Evolutionary conservation across 2,797 vertebrate genomes (phyloP), one percentile per base, ranked within the genome.

Genomic region (Sebastes trivittatus): DNA sequence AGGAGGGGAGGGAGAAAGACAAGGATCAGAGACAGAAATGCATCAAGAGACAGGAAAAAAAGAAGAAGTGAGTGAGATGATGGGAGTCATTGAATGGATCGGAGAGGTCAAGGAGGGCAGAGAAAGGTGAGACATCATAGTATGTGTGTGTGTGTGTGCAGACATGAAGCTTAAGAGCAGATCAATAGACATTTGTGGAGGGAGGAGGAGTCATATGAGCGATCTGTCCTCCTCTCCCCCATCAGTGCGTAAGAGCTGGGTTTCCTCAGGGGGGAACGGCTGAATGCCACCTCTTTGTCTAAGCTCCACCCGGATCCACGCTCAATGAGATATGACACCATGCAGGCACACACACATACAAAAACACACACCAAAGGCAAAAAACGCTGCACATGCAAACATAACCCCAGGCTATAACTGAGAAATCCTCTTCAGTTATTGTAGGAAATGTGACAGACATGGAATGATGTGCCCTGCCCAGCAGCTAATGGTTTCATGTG

Each of bases 251-350:
- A 68, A 70, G 77, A 86, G 80, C 72, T 75, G 55, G 23, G 70
- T 62, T 71, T 81, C 82, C 78, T 86, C 63, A n/a, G 71, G 77
- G 69, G 65, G 63, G 11, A 14, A 23, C 5, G 59, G 52, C 65
- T 86, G 69, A 89, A 88, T 84, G 83, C 69, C 18, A 89, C 69
- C 62, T 88, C 87, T 91, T 91, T 90, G 89, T 92, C 63, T 87
- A 54, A 75, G 58, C 49, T 69, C 67, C 66, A 78, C 66, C 62
- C 59, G 10, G 54, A 74, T 65, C 72, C 60, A 68, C 72, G 32
- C 55, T 63, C 71, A 62, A 70, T 81, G 79, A 88, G 67, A 87
- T 65, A 85, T 64, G 69, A 89, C 72, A 77, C 74, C 52, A 20
- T 64, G 38, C 49, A 77, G 2, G 4, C 30, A 38, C 32, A 56